A percentile compares a stretch with the other conserved stretches of the same genome.
Conservation (phyloP, 2,888 invertebrate genomes). For the Nineta flava region DNA sequence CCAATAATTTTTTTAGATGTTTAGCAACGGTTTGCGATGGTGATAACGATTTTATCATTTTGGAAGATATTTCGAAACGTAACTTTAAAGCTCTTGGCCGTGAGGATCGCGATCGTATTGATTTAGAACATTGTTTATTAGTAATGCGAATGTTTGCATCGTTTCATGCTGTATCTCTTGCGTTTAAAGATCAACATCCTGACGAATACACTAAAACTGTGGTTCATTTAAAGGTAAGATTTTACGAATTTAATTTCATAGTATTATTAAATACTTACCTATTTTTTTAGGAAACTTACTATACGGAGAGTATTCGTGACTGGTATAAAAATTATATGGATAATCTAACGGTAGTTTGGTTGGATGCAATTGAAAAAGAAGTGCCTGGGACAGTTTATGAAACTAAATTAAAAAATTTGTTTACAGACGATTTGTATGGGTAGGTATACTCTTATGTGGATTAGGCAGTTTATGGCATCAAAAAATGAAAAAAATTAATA, state of each 20-base stretch:
- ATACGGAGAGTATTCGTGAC: conserved; percentile 30
- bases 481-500: no score
- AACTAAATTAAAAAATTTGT: conserved; percentile 35
- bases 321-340: conserved; percentile 42
- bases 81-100: conserved; percentile 23
- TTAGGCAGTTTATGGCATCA: no score
- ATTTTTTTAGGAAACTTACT: conserved; percentile 36
- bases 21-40: conserved; percentile 24
- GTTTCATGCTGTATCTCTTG: conserved; percentile 30
- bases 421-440: conserved; percentile 33
- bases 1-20: conserved; percentile 14
- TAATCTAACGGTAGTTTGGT: conserved; percentile 33
- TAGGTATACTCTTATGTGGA: conserved; percentile 30
- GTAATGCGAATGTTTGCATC: conserved; percentile 25
- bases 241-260: not conserved
- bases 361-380: conserved; percentile 47
- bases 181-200: conserved; percentile 26
- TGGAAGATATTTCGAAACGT: conserved; percentile 25
- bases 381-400: conserved; percentile 41
- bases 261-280: not conserved
- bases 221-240: conserved; percentile 16
- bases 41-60: conserved; percentile 26
- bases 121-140: conserved; percentile 19
- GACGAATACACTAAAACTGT: conserved; percentile 21
- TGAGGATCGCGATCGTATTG: conserved; percentile 19